Percentiles rank a stretch among this genome's conserved stretches.
phyloP scores from a whole-genome alignment of 1,140 invertebrate genomes.

The Drosophila pandora region DNA sequence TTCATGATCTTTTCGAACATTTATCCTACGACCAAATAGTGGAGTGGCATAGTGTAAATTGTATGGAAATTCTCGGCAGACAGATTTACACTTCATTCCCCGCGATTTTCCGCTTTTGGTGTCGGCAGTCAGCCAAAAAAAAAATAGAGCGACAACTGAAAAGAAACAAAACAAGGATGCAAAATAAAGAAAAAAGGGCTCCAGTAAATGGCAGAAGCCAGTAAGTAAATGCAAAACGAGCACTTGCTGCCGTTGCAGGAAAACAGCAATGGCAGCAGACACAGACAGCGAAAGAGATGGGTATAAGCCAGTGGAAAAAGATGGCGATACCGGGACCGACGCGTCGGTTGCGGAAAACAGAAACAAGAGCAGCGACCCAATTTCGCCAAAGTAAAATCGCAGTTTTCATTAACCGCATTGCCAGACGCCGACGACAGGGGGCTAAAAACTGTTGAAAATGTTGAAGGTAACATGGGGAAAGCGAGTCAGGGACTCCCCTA shows the following conservation, averaged over 20 bases:
- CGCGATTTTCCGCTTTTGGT: slow-evolving; percentile 30
- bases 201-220: slow-evolving; percentile 67
- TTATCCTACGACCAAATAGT: slow-evolving; percentile 38
- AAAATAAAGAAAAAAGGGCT: slow-evolving; percentile 38
- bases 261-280: slow-evolving; percentile 45
- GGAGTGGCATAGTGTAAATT: slow-evolving; percentile 42
- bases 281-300: slow-evolving; percentile 31
- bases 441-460: slow-evolving; percentile 5
- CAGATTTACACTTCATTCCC: slow-evolving; percentile 25
- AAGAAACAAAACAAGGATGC: slow-evolving; percentile 36
- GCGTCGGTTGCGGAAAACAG: slow-evolving; percentile 24
- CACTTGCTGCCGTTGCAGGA: slow-evolving; percentile 33
- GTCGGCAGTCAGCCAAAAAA: slow-evolving; percentile 38
- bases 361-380: slow-evolving; percentile 67
- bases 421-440: slow-evolving; percentile 49
- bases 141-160: slow-evolving; percentile 33
- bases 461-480: slow-evolving; percentile 1
- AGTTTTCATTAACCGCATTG: slow-evolving; percentile 73
- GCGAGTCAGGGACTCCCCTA: neutral
- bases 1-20: slow-evolving; percentile 30
- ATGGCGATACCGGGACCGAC: slow-evolving; percentile 9
- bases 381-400: slow-evolving; percentile 71
- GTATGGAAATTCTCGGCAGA: slow-evolving; percentile 40
- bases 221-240: slow-evolving; percentile 72
- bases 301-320: slow-evolving; percentile 9